These are phyloP conservation scores for Lamellibrachia columna DNA, from an alignment of 2,888 invertebrate genomes.

Conservation along the genomic window DNA sequence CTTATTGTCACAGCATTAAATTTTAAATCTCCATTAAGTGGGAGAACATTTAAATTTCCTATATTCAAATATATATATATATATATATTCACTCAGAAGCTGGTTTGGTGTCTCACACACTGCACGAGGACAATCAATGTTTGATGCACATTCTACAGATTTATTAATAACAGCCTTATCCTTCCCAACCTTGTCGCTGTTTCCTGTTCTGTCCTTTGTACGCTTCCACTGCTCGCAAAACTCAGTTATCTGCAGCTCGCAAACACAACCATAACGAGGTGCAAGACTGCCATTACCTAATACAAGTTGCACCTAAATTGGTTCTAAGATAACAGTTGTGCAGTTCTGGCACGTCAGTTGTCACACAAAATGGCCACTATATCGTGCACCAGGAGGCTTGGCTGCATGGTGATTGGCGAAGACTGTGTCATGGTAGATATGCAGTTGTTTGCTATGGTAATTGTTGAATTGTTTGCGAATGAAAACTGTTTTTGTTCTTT, in stretches of 20 bases:
- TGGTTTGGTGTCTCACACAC: background rate
- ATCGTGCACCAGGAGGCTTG: background rate
- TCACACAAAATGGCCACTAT: background rate
- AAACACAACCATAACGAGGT: too few species aligned
- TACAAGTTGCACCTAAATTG: background rate
- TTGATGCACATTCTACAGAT: background rate
- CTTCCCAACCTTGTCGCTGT: background rate
- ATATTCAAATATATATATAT: background rate
- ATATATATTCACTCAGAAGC: background rate
- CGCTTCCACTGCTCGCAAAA: constrained; percentile 1
- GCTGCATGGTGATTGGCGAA: background rate
- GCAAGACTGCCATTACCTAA: background rate
- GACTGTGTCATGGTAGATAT: background rate
- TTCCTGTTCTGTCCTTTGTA: background rate
- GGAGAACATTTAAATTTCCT: background rate
- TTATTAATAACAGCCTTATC: background rate
- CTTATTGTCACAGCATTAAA: background rate
- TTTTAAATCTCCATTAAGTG: background rate
- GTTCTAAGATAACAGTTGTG: background rate
- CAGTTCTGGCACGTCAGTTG: background rate
- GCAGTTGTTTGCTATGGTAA: background rate
- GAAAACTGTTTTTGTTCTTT: background rate
- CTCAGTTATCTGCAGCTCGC: background rate
- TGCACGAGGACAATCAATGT: background rate
- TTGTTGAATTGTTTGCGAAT: background rate